Conservation (phyloP, 2,113 vertebrate genomes). For the Accipiter virgatus region DNA sequence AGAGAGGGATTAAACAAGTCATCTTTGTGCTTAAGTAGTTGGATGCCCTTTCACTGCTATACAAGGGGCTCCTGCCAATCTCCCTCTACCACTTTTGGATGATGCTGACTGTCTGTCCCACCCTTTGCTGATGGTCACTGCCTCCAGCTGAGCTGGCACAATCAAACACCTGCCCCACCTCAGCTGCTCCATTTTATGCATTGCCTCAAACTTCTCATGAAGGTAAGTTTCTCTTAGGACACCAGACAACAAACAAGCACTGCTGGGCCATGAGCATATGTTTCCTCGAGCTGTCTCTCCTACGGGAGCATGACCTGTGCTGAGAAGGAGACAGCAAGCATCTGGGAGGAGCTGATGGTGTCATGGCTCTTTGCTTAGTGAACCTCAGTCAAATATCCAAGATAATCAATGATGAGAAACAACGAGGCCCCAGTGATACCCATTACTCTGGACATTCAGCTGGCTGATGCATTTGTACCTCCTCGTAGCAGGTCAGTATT, state of each 20-base stretch:
- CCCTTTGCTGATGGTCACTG: not conserved
- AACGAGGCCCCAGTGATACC: not conserved
- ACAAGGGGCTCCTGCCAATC: not conserved
- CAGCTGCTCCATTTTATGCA: not conserved
- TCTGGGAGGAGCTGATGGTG: not conserved
- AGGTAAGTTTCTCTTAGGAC: not conserved
- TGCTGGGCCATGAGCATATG: not conserved
- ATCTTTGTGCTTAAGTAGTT: not conserved
- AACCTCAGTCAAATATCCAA: not conserved
- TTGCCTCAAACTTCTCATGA: not conserved
- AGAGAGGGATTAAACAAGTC: not conserved
- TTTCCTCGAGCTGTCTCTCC: not conserved
- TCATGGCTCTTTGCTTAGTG: rapidly evolving
- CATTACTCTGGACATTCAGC: not conserved
- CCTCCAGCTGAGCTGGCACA: not conserved
- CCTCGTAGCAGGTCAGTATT: not conserved
- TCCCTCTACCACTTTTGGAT: not conserved
- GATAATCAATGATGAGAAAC: not conserved
- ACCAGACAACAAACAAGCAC: rapidly evolving
- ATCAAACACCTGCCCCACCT: not conserved
- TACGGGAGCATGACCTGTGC: not conserved
- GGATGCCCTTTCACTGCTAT: not conserved
- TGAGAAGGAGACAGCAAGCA: not conserved
- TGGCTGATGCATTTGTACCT: not conserved
- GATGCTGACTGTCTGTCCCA: not conserved